Percentiles rank a stretch among this genome's conserved stretches.
Evolutionary conservation across 1,140 invertebrate genomes (phyloP).

Genomic region (Drepana arcuata): DNA sequence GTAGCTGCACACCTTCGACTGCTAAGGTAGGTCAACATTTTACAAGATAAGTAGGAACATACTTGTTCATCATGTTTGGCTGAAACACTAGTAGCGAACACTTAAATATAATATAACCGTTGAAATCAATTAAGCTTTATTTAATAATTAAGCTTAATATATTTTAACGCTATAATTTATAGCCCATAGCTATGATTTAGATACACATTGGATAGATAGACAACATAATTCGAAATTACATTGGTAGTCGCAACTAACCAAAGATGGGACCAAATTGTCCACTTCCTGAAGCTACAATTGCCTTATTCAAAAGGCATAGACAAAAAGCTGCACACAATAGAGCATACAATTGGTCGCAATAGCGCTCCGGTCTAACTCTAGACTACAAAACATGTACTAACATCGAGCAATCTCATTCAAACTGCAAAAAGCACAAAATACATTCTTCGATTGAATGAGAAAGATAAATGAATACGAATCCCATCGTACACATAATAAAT

Average conservation of each 20-base stretch:
- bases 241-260: conserved; percentile 15
- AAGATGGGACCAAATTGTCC: conserved; percentile 37
- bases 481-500: conserved; percentile 24
- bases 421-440: conserved; percentile 10
- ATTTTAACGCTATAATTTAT: no score
- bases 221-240: conserved; percentile 16
- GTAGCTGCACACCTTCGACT: no score
- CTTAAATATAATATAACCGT: no score
- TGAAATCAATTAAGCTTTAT: no score
- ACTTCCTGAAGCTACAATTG: conserved; percentile 52
- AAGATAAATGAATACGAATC: conserved; percentile 18
- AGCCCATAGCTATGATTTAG: no score
- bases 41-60: no score
- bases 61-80: no score
- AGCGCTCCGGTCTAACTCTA: conserved; percentile 21
- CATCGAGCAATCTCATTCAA: no score
- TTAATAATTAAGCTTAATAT: no score
- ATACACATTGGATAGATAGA: no score
- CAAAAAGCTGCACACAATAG: conserved; percentile 45
- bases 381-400: conserved; percentile 16
- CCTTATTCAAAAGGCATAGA: conserved; percentile 44
- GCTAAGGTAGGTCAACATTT: no score
- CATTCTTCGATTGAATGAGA: conserved; percentile 10
- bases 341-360: conserved; percentile 31
- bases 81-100: no score